Conservation (phyloP, 2,113 vertebrate genomes). For the Neopipo cinnamomea region DNA sequence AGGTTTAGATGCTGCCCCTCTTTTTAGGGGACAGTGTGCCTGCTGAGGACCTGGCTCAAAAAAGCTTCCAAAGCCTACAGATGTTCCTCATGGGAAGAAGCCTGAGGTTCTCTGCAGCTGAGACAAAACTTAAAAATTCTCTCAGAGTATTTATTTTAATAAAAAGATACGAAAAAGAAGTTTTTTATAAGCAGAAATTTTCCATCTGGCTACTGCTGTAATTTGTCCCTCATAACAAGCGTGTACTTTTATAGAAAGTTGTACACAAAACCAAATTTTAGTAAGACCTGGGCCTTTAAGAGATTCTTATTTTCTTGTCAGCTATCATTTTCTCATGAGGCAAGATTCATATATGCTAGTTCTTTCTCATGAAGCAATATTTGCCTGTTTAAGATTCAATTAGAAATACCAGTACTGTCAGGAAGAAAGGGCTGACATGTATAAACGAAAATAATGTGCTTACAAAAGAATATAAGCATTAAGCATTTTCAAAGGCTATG, state of each 20-base stretch:
- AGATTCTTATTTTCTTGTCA: not conserved
- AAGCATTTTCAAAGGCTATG: not conserved
- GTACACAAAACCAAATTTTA: not conserved
- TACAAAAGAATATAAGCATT: not conserved
- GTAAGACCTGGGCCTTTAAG: not conserved
- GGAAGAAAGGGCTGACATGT: not conserved
- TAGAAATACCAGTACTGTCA: not conserved
- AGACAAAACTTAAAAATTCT: not conserved
- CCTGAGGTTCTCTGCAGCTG: not conserved
- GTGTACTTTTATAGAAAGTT: not conserved
- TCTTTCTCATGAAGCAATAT: not conserved
- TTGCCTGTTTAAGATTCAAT: not conserved
- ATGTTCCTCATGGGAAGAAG: rapidly evolving
- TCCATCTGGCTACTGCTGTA: not conserved
- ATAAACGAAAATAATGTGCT: not conserved
- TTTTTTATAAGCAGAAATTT: not conserved
- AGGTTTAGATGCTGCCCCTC: not conserved
- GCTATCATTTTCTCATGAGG: not conserved
- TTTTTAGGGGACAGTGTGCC: not conserved
- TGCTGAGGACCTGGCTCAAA: not conserved
- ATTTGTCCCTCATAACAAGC: not conserved
- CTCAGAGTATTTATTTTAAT: not conserved
- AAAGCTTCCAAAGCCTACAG: not conserved
- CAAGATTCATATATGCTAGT: not conserved
- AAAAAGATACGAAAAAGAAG: not conserved